These are phyloP conservation scores for Aromia moschata DNA, from an alignment of 2,888 invertebrate species.

Conservation along the genomic window DNA sequence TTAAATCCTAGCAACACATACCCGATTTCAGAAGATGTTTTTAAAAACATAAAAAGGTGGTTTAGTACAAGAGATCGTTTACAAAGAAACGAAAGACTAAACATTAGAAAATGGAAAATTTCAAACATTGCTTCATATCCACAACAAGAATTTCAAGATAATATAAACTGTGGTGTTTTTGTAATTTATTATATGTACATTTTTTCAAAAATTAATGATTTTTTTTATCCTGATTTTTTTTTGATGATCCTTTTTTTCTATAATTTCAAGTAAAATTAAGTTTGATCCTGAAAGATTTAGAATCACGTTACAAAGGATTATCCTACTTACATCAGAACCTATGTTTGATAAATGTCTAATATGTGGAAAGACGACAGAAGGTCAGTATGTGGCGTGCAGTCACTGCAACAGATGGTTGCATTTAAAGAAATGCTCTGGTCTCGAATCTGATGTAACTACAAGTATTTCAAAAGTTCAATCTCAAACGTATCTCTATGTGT, in stretches of 20 bases:
- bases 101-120: slow-evolving; percentile 12
- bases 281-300: slow-evolving; percentile 13
- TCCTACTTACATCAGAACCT: neutral
- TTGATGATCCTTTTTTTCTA: no score
- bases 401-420: slow-evolving; percentile 8
- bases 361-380: neutral
- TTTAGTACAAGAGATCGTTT: slow-evolving; percentile 13
- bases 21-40: neutral
- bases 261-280: no score
- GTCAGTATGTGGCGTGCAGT: neutral
- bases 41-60: slow-evolving; percentile 8
- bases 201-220: neutral
- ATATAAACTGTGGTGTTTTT: slow-evolving; percentile 7
- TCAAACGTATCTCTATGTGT: neutral
- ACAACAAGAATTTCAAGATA: neutral
- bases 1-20: slow-evolving; percentile 3
- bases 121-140: neutral
- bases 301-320: slow-evolving; percentile 5
- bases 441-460: neutral
- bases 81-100: neutral
- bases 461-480: neutral
- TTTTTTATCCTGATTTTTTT: neutral
- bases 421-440: neutral
- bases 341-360: slow-evolving; percentile 5
- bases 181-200: neutral